Percentiles rank a stretch among this genome's conserved stretches.
phyloP scores from a whole-genome alignment of 2,797 vertebrate species.

The Pangasius macronema region DNA sequence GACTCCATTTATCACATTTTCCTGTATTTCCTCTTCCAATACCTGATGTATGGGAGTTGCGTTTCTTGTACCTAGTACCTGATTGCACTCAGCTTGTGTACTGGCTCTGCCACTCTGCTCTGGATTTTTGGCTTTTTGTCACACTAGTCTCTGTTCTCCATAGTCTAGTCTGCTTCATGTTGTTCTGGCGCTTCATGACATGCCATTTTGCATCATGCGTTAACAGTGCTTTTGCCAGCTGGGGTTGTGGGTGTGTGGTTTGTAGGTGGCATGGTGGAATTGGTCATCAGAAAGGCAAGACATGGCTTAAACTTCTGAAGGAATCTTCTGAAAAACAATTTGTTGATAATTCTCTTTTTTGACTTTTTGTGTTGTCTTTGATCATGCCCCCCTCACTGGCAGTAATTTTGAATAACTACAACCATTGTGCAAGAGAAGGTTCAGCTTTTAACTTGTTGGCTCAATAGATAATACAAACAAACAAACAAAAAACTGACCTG shows the following conservation, averaged over 20 bases:
- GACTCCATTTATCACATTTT: not conserved
- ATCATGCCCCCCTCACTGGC: not conserved
- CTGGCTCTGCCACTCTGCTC: too few species aligned
- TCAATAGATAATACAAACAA: too few species aligned
- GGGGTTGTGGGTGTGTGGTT: constrained; percentile 4
- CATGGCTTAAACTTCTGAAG: not conserved
- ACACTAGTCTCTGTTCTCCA: not conserved
- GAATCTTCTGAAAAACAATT: not conserved
- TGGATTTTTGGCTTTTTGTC: not conserved
- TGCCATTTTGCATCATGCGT: not conserved
- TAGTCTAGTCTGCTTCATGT: not conserved
- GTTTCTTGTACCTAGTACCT: too few species aligned
- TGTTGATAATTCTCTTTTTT: not conserved
- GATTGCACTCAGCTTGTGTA: too few species aligned
- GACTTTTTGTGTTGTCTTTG: not conserved
- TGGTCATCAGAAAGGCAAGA: not conserved
- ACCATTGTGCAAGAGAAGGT: too few species aligned
- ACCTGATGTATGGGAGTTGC: not conserved
- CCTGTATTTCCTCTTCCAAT: not conserved
- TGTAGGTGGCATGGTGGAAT: not conserved
- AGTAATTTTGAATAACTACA: not conserved
- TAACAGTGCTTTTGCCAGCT: not conserved
- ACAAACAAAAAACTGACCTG: too few species aligned
- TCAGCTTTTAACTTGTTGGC: too few species aligned
- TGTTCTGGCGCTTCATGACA: not conserved